phyloP scores from a whole-genome alignment of 2,888 invertebrate species.

The Chirona hameri region DNA sequence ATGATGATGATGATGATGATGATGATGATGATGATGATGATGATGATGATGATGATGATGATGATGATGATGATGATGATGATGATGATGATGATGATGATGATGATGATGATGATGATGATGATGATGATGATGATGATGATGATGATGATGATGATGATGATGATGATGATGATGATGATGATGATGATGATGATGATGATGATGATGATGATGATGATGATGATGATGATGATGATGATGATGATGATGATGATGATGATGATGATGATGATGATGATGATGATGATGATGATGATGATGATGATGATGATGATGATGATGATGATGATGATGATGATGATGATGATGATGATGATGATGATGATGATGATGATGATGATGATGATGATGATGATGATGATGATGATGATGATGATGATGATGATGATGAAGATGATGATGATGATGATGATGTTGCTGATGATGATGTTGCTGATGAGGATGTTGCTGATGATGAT shows the following conservation, averaged over 20 bases:
- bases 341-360: slow-evolving; percentile 12
- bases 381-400: slow-evolving; percentile 12
- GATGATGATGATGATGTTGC: no score
- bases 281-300: slow-evolving; percentile 12
- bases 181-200: slow-evolving; percentile 22
- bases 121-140: slow-evolving; percentile 22
- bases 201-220: slow-evolving; percentile 22
- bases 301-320: slow-evolving; percentile 22
- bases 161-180: slow-evolving; percentile 12
- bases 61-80: slow-evolving; percentile 11
- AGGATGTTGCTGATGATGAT: no score
- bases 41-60: slow-evolving; percentile 11
- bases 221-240: slow-evolving; percentile 12
- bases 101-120: slow-evolving; percentile 22
- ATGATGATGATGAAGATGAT: slow-evolving; percentile 12
- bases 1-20: slow-evolving; percentile 22
- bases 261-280: slow-evolving; percentile 22
- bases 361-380: slow-evolving; percentile 22
- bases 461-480: no score
- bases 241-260: slow-evolving; percentile 22
- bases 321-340: slow-evolving; percentile 22
- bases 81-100: slow-evolving; percentile 22
- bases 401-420: slow-evolving; percentile 22
- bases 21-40: slow-evolving; percentile 12
- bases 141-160: slow-evolving; percentile 22